phyloP scores from a whole-genome alignment of 2,113 vertebrate genomes.

The Cinclus mexicanus region DNA sequence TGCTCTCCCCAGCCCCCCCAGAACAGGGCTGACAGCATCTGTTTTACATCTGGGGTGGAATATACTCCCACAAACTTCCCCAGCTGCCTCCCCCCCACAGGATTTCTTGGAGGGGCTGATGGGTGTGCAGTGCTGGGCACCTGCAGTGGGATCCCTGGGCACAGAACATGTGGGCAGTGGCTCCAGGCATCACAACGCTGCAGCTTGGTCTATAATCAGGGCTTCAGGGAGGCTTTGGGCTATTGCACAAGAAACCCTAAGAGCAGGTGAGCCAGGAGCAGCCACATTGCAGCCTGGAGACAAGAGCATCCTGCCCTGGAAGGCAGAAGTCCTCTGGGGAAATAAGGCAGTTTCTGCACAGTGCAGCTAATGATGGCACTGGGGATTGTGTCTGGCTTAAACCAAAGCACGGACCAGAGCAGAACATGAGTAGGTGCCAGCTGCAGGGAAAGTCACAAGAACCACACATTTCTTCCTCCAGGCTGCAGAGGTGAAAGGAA shows the following conservation, averaged over 20 bases:
- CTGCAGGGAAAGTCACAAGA: neutral
- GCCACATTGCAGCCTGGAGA: rapidly evolving
- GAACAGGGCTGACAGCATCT: rapidly evolving
- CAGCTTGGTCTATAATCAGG: rapidly evolving
- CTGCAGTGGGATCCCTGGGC: rapidly evolving
- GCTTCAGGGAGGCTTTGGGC: neutral
- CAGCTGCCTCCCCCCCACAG: rapidly evolving
- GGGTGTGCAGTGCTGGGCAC: neutral
- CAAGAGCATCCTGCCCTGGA: rapidly evolving
- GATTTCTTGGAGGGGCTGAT: rapidly evolving
- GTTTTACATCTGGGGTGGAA: neutral
- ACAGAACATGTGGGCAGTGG: rapidly evolving
- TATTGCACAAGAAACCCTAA: neutral
- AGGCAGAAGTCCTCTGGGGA: neutral
- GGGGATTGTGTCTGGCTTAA: neutral
- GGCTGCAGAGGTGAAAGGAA: neutral
- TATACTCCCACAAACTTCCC: neutral
- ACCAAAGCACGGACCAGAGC: neutral
- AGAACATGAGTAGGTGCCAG: rapidly evolving
- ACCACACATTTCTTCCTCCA: neutral
- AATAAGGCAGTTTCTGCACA: neutral
- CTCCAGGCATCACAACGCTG: neutral
- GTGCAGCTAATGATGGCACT: rapidly evolving
- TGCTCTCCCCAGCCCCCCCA: neutral
- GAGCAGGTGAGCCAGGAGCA: rapidly evolving